Evolutionary conservation across 2,113 vertebrate species (phyloP), one percentile per base, ranked within the genome.

Genomic region (Apistogramma diplotaenia): DNA sequence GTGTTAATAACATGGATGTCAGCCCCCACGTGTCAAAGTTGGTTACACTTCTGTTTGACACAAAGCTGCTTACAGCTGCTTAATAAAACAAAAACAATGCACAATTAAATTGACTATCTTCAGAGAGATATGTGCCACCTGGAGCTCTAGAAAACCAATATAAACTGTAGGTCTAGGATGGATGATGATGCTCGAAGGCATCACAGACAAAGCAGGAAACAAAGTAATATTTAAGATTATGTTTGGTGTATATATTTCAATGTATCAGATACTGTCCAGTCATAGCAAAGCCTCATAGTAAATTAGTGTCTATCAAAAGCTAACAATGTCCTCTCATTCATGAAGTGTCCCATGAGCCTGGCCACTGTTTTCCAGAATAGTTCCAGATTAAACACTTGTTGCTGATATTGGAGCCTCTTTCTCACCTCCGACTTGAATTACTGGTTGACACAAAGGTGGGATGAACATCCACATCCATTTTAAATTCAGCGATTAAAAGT

Each of bases 31-130:
- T 75, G 84, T 87, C 78, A 82, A 46, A 82, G 37, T 49, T 70
- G 83, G 90, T 89, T 89, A 78, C 51, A n/a, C 33, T 67, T 67
- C 27, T 75, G 70, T 76, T 80, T 62, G 76, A 81, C 70, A 76
- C 73, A 40, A 72, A 81, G 80, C 62, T 70, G 23, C 40, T 70
- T 31, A 79, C 72, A 79, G 49, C 74, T 74, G 67, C 19, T 79
- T 75, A 82, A 85, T 73, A 76, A 81, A 82, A 83, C 70, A 81
- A 49, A 84, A 71, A 59, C 27, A 4, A 55, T 71, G 18, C 65
- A 53, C 18, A 78, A 82, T 82, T 79, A 71, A 82, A 78, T 56
- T 49, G 18, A 35, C 25, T 62, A 53, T 71, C 59, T 18, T 77
- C 33, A 29, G 57, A 74, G 67, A 56, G 8, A 71, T 35, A 25